Conservation (phyloP, 2,113 vertebrate genomes). For the Aldabrachelys gigantea region DNA sequence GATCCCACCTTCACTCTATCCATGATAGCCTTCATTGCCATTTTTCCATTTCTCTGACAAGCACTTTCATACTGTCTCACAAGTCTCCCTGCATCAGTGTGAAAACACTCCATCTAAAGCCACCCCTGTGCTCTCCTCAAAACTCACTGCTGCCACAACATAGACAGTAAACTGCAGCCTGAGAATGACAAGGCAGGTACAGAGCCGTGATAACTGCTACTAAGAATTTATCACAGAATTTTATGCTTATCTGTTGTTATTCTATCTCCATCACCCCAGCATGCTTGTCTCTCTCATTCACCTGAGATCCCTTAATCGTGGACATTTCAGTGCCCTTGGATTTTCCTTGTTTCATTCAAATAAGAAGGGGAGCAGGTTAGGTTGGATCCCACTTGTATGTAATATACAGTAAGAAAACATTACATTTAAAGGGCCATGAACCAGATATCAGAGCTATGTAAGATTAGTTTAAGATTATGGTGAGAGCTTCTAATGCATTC, state of each 20-base stretch:
- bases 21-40: neutral
- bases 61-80: neutral
- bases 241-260: neutral
- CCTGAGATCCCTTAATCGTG: slow-evolving; percentile 1
- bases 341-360: neutral
- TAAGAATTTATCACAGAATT: neutral
- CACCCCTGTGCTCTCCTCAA: fast-evolving
- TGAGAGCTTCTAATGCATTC: neutral
- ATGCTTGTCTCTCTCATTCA: neutral
- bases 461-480: neutral
- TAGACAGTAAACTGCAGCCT: neutral
- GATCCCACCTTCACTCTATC: neutral
- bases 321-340: neutral
- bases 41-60: neutral
- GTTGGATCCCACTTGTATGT: neutral
- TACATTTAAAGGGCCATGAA: neutral
- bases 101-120: neutral
- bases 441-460: neutral
- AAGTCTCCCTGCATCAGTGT: neutral
- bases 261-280: neutral
- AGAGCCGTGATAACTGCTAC: neutral
- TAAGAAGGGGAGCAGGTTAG: neutral
- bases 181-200: neutral
- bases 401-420: neutral
- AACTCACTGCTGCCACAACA: neutral